Evolutionary conservation across 2,888 invertebrate species (phyloP).

Genomic region (Chrysina gloriosa): DNA sequence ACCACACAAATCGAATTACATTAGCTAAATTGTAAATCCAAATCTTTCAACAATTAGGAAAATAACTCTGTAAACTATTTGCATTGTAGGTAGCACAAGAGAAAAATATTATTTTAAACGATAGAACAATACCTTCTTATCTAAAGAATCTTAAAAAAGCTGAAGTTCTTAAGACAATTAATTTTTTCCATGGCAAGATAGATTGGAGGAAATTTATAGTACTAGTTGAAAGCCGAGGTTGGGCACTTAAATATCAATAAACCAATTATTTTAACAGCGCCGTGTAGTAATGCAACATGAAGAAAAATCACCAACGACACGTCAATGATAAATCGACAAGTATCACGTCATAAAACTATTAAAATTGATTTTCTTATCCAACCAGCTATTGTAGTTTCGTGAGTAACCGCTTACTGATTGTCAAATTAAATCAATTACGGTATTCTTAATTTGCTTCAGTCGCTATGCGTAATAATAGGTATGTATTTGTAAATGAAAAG

Average conservation of each 20-base stretch:
- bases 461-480: not conserved
- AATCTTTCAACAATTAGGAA: too few relatives aligned
- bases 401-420: not conserved
- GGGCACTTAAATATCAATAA: slow-evolving; percentile 45
- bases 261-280: slow-evolving; percentile 47
- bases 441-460: slow-evolving; percentile 2
- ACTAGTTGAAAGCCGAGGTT: not conserved
- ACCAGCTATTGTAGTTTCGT: not conserved
- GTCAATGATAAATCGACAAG: slow-evolving; percentile 45
- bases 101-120: too few relatives aligned
- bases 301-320: slow-evolving; percentile 47
- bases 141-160: too few relatives aligned
- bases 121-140: too few relatives aligned
- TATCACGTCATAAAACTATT: slow-evolving; percentile 48
- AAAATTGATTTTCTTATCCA: slow-evolving; percentile 46
- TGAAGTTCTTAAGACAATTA: too few relatives aligned
- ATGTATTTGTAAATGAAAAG: not conserved
- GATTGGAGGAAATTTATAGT: slow-evolving; percentile 20
- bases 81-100: too few relatives aligned
- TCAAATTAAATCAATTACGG: not conserved
- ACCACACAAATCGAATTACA: too few relatives aligned
- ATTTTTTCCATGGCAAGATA: too few relatives aligned
- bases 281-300: slow-evolving; percentile 41
- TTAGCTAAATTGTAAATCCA: too few relatives aligned
- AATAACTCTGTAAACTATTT: too few relatives aligned